Evolutionary conservation across 2,888 invertebrate genomes (phyloP), one percentile per base, ranked within the genome.

Genomic region (Adineta ricciae): DNA sequence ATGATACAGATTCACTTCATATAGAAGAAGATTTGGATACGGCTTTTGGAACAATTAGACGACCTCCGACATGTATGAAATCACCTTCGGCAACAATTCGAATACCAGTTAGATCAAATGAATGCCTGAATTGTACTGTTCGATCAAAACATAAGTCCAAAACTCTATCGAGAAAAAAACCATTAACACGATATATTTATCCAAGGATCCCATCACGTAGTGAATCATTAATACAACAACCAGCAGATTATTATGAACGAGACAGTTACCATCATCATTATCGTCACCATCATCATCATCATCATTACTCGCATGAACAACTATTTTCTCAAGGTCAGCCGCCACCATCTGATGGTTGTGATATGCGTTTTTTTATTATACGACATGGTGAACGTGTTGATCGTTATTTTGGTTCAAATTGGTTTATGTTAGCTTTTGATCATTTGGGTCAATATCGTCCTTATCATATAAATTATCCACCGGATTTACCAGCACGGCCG

Each of bases 321-420:
- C 64, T 32, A 64, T 19, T 16, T 9, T 50, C 19, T 19, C 19
- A 19, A 32, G 16, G 32, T 32, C 32, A 64, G 19, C 32, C 3
- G 19, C 32, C 0, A 36, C 32, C 32, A 64, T 2, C 64, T 36
- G 64, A 64, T 32, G 32, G 32, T 1, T 64, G 64, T 78, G 78
- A 78, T 41, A 41, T 78, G 41, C 78, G 78, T 0, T 41, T 94
- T 86, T 93, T 93, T 88, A 93, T 95, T 54, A 93, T 95, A 92
- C 93, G 97, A 0, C 97, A 97, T 91, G 97, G 96, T 0, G 97
- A 97, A 91, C 92, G 97, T 41, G 94, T 97, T 2, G 97, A 97
- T 91, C 95, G 97, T 88, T 95, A 95, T 0, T 96, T 96, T 90
- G 96, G 96, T 38, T 88, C 89, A 84, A 87, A 88, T 46, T 97